These are phyloP conservation scores for Actinia equina DNA, from an alignment of 64 coral and sea anemone species.

Conservation along the genomic window DNA sequence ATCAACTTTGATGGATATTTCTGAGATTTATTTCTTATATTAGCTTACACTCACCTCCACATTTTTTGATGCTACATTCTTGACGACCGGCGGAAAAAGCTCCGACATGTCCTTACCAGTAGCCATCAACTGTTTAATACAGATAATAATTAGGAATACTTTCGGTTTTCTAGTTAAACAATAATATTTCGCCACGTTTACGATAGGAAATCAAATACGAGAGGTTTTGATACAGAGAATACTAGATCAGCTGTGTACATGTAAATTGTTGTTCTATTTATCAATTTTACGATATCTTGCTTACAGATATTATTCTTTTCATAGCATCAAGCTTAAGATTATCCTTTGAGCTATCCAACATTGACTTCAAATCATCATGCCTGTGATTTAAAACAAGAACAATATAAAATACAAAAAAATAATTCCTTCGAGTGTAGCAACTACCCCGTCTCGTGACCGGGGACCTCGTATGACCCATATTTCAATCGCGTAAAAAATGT, in stretches of 20 bases:
- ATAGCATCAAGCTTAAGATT: constrained; percentile 95
- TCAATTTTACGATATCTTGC: not conserved
- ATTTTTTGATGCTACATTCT: constrained; percentile 99
- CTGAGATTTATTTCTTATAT: not conserved
- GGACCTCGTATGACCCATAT: not conserved
- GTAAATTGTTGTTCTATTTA: not conserved
- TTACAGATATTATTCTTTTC: constrained; percentile 92
- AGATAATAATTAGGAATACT: not conserved
- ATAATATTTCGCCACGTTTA: constrained; percentile 26
- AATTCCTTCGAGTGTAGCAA: constrained; percentile 6
- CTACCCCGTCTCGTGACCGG: not conserved
- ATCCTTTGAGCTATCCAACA: constrained; percentile 92
- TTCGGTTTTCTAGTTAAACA: not conserved
- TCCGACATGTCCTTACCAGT: constrained; percentile 86
- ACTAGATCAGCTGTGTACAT: not conserved
- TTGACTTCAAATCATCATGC: constrained; percentile 89
- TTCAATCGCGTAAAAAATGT: not conserved
- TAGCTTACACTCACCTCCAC: constrained; percentile 53
- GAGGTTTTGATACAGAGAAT: not conserved
- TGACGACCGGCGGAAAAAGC: constrained; percentile 87
- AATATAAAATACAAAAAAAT: not conserved
- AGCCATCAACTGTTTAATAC: constrained; percentile 67
- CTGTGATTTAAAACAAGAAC: constrained; percentile 42
- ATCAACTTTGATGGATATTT: not conserved
- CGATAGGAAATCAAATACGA: not conserved